Conservation (phyloP, 2,113 vertebrate genomes). For the Ploceus nigricollis region DNA sequence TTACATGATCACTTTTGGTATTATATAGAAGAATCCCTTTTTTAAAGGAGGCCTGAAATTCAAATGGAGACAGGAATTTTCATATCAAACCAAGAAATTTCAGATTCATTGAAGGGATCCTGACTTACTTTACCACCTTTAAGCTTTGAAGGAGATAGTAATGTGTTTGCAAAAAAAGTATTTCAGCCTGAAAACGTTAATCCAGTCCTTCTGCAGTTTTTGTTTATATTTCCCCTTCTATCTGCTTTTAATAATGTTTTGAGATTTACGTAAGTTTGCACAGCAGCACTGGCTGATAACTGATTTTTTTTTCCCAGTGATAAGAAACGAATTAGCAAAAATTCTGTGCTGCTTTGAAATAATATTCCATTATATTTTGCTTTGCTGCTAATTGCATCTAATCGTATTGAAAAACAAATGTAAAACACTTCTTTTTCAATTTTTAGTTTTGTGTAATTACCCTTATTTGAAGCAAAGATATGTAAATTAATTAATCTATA, state of each 20-base stretch:
- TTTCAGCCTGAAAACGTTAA: not conserved
- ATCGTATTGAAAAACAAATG: not conserved
- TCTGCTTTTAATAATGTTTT: not conserved
- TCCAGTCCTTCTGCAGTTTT: not conserved
- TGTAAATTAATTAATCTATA: not conserved
- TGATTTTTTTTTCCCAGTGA: not conserved
- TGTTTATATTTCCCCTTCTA: not conserved
- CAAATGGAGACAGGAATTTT: not conserved
- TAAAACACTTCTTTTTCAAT: not conserved
- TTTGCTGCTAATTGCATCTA: not conserved
- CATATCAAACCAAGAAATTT: not conserved
- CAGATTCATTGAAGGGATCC: not conserved
- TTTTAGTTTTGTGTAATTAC: not conserved
- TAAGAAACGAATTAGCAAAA: not conserved
- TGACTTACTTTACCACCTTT: not conserved
- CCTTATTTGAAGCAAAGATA: not conserved
- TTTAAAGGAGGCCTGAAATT: not conserved
- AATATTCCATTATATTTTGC: not conserved
- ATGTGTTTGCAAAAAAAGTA: not conserved
- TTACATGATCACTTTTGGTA: not conserved
- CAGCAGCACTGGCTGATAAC: not conserved
- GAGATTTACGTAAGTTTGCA: not conserved
- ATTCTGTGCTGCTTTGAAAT: not conserved
- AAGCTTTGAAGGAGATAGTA: not conserved
- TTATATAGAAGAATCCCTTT: not conserved